A percentile compares a stretch with the other conserved stretches of the same genome.
phyloP scores from a whole-genome alignment of 2,797 vertebrate genomes.

The Sandelia bainsii region DNA sequence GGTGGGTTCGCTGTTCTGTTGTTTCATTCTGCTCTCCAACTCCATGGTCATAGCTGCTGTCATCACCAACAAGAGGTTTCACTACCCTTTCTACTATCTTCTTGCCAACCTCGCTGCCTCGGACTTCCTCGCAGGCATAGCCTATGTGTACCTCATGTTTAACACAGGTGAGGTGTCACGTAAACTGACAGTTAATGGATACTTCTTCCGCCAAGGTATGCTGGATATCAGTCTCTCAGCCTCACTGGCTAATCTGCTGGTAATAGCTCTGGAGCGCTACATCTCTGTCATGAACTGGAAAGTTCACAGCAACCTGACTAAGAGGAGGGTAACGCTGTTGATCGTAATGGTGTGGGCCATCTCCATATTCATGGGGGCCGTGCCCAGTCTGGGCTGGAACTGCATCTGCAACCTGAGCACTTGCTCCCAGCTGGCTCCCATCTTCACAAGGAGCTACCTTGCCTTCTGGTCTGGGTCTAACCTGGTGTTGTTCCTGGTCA shows the following conservation, averaged over 20 bases:
- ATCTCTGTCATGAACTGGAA: slow-evolving; percentile 95
- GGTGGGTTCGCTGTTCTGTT: slow-evolving; percentile 92
- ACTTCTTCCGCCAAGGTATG: slow-evolving; percentile 95
- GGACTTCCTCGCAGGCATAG: slow-evolving; percentile 96
- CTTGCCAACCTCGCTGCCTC: slow-evolving; percentile 95
- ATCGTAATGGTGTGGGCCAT: slow-evolving; percentile 93
- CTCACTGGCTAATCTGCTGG: slow-evolving; percentile 92
- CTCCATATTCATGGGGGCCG: slow-evolving; percentile 94
- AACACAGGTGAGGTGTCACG: slow-evolving; percentile 90
- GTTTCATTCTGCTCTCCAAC: slow-evolving; percentile 95
- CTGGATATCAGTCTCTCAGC: slow-evolving; percentile 95
- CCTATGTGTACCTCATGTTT: slow-evolving; percentile 98
- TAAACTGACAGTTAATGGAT: slow-evolving; percentile 88
- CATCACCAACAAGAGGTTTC: slow-evolving; percentile 94
- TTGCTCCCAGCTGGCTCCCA: slow-evolving; percentile 93
- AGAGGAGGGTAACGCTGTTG: slow-evolving; percentile 93
- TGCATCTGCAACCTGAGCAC: slow-evolving; percentile 91
- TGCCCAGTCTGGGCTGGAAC: slow-evolving; percentile 97
- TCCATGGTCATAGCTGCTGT: slow-evolving; percentile 94
- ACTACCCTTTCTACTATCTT: slow-evolving; percentile 97
- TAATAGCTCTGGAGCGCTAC: slow-evolving; percentile 96
- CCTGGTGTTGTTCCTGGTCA: slow-evolving; percentile 92
- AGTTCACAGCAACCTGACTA: slow-evolving; percentile 95
- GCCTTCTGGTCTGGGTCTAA: slow-evolving; percentile 95
- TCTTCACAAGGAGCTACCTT: slow-evolving; percentile 96